Conservation (phyloP, 2,888 invertebrate genomes). For the Diloba caeruleocephala region DNA sequence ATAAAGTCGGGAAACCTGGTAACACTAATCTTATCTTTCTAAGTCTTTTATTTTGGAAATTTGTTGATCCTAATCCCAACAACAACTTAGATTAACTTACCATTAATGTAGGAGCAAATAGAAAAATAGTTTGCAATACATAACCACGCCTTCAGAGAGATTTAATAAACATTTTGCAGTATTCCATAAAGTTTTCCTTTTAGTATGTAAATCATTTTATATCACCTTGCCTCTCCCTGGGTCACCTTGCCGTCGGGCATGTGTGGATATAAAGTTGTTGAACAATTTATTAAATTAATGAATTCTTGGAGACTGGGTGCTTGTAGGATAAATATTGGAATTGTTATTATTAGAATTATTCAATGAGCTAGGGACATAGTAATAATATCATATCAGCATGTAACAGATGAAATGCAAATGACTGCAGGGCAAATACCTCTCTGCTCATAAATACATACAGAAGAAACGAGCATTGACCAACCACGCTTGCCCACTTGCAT, state of each 20-base stretch:
- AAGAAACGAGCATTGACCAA: too few relatives aligned
- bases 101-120: slow-evolving; percentile 4
- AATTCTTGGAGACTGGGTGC: slow-evolving; percentile 3
- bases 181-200: slow-evolving; percentile 31
- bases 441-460: too few relatives aligned
- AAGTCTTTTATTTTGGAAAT: background rate
- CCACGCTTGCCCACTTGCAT: too few relatives aligned
- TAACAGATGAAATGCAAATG: too few relatives aligned
- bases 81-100: background rate
- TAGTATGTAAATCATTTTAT: slow-evolving; percentile 36
- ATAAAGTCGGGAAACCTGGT: background rate
- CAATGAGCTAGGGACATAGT: too few relatives aligned
- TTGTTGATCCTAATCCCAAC: slow-evolving; percentile 15
- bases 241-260: slow-evolving; percentile 15
- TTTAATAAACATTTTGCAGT: slow-evolving; percentile 20
- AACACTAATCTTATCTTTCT: background rate
- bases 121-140: slow-evolving; percentile 13
- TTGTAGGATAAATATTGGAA: background rate
- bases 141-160: slow-evolving; percentile 1
- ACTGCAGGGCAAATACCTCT: too few relatives aligned
- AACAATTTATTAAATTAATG: background rate
- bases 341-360: too few relatives aligned
- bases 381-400: too few relatives aligned
- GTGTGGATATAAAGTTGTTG: slow-evolving; percentile 2
- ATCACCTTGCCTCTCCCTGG: slow-evolving; percentile 35